Base-by-base conservation (phyloP, 2,113 vertebrate species). In the Scartelaos histophorus region DNA sequence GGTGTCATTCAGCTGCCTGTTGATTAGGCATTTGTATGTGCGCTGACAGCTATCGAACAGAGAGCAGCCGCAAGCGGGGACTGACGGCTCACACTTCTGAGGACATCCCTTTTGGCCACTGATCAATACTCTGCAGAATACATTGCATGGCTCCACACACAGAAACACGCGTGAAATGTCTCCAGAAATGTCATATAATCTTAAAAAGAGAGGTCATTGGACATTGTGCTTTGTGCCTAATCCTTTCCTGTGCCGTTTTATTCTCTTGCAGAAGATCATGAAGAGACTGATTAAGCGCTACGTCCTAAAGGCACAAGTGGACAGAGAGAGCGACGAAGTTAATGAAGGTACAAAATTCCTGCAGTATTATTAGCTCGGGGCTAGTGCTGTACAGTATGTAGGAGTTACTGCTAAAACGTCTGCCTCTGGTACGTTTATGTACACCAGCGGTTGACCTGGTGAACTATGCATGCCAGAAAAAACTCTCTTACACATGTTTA, bases 251-350 rank as follows among this genome's bases (percentile, higher is more conserved):
- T 85, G 2, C 11, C 12, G 9, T 56, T 35, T 35, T 19, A 5
- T 49, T 15, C 17, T 51, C 16, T 66, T 66, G 35, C 90, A 98
- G 97, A 98, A 96, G 84, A 98, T 99, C 88, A 99, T 99, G 96
- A 98, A 98, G 75, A 95, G 97, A 5, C 95, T 99, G 75, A 99
- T 98, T 68, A 99, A 99, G 88, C 95, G 97, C 0, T 99, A 97
- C 0, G 97, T 99, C 65, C 93, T 98, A 73, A 98, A 98, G 91
- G 97, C 97, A 84, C 97, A 99, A 87, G 96, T 98, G 70, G 97
- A 99, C 89, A 88, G 95, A 90, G 97, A 98, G 76, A 99, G 94
- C 0, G 97, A 99, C 11, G 97, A 99, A 94, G 96, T 99, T 88
- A 99, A 99, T 62, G 97, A 99, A 96, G 97, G 97, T 95, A 93